A percentile compares a stretch with the other conserved stretches of the same genome.
Evolutionary conservation across 2,797 vertebrate species (phyloP).

Genomic region (Scarus forsteni): DNA sequence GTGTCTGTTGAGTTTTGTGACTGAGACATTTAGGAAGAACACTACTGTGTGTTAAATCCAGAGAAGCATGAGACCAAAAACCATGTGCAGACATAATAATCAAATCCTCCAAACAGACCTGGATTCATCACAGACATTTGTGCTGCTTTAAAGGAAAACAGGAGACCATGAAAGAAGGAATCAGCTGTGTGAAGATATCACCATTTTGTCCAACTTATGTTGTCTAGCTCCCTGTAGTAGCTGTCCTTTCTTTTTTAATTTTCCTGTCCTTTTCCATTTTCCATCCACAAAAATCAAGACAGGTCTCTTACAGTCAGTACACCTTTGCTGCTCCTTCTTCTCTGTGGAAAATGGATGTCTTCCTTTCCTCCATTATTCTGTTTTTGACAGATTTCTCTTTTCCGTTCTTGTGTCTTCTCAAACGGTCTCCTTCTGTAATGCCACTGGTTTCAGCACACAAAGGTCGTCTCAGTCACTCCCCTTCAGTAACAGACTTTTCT

Average conservation of each 20-base stretch:
- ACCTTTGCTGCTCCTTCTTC: conserved; percentile 14
- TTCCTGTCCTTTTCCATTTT: conserved; percentile 43
- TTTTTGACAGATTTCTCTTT: conserved; percentile 6
- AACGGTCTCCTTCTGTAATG: conserved; percentile 27
- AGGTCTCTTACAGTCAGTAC: conserved; percentile 13
- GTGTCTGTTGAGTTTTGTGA: conserved; percentile 63
- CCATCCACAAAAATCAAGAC: conserved; percentile 4
- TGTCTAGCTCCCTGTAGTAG: conserved; percentile 12
- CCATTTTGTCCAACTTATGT: conserved; percentile 11
- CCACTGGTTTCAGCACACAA: conserved; percentile 30
- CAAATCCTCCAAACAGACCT: neutral
- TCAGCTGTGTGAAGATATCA: conserved; percentile 21
- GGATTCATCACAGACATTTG: conserved; percentile 13
- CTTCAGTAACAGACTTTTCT: conserved; percentile 41
- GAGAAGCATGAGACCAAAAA: conserved; percentile 15
- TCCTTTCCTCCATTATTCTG: conserved; percentile 35
- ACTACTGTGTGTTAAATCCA: conserved; percentile 34
- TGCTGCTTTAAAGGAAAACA: conserved; percentile 5
- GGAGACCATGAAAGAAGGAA: conserved; percentile 1
- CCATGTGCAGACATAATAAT: conserved; percentile 3
- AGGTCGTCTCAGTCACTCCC: conserved; percentile 37
- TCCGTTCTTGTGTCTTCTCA: conserved; percentile 9
- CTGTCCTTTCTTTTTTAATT: conserved; percentile 23
- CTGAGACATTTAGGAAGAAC: conserved; percentile 78
- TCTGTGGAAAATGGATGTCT: conserved; percentile 1